Conservation (phyloP, 2,888 invertebrate species). For the Conomelus anceps region DNA sequence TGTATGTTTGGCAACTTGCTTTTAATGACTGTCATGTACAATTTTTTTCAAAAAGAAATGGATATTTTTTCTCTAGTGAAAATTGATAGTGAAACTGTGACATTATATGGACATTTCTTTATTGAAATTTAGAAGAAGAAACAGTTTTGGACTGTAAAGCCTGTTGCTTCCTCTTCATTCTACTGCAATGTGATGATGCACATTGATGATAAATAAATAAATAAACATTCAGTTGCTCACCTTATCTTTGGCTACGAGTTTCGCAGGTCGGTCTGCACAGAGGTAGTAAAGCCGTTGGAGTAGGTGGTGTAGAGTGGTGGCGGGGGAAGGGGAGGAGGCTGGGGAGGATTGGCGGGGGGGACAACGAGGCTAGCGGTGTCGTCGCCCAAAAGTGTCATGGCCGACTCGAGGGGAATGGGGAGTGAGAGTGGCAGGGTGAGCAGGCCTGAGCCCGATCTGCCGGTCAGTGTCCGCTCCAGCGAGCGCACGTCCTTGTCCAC, state of each 20-base stretch:
- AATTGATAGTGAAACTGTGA: too few relatives aligned
- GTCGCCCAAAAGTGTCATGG: conserved; percentile 28
- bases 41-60: too few relatives aligned
- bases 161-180: too few relatives aligned
- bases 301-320: conserved; percentile 24
- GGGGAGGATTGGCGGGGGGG: not conserved
- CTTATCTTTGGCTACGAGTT: conserved; percentile 23
- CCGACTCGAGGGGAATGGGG: conserved; percentile 24
- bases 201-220: not conserved
- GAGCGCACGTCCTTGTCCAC: conserved; percentile 55
- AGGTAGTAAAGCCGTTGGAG: conserved; percentile 30
- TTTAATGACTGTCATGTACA: too few relatives aligned
- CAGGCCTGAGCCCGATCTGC: not conserved
- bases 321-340: conserved; percentile 14
- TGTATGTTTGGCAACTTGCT: too few relatives aligned
- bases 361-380: conserved; percentile 8
- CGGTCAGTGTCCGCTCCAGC: conserved; percentile 49
- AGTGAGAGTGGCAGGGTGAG: conserved; percentile 48
- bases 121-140: too few relatives aligned
- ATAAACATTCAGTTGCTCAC: not conserved
- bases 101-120: too few relatives aligned
- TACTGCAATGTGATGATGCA: too few relatives aligned
- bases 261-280: conserved; percentile 21
- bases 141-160: too few relatives aligned
- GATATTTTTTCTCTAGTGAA: too few relatives aligned